Base-by-base conservation (phyloP, 1,140 invertebrate genomes). In the Ruditapes philippinarum region DNA sequence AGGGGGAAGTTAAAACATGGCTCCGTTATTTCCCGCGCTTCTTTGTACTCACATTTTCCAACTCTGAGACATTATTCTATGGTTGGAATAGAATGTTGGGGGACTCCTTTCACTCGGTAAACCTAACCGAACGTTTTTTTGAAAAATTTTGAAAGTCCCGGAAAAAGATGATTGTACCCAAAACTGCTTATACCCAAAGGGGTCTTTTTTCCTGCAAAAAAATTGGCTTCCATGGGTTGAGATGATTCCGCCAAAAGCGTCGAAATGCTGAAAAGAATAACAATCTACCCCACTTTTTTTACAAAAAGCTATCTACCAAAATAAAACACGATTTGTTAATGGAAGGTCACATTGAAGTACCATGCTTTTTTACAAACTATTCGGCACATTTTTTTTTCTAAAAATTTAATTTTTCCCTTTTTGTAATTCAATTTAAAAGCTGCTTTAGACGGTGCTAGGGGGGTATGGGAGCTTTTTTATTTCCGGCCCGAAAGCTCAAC, bases 101-200 rank as follows among this genome's bases (percentile, higher is more conserved):
- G 98, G 98, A 0, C 98, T 97, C 9, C 98, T 98, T 95, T 97
- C 96, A 40, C 97, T 96, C 9, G 97, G 97, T 51, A 97, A 94
- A 86, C 97, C 22, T 1, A 78, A 40, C 68, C 68, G 42, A 73
- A 73, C 14, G 68, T 73, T 31, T 33, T 38, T 19, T 73, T 33
- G 4, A 73, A 31, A 38, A 73, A 14, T 3, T 33, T 73, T 7
- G 68, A 7, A 0, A 99, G 94, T 19, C 98, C 98, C 36, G 98
- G 4, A 98, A 97, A 92, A 99, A 98, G 78, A 98, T 98, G 96
- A 98, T 98, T 0, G 98, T 98, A 0, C 97, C 98, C 84, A 98
- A 98, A 33, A 99, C 97, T 92, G 98, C 97, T 36, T 93, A 91
- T 12, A 92, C 79, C 92, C 93, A 0, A 95, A 88, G 0, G 74